phyloP scores from a whole-genome alignment of 2,113 vertebrate species.

The Pedetes capensis region DNA sequence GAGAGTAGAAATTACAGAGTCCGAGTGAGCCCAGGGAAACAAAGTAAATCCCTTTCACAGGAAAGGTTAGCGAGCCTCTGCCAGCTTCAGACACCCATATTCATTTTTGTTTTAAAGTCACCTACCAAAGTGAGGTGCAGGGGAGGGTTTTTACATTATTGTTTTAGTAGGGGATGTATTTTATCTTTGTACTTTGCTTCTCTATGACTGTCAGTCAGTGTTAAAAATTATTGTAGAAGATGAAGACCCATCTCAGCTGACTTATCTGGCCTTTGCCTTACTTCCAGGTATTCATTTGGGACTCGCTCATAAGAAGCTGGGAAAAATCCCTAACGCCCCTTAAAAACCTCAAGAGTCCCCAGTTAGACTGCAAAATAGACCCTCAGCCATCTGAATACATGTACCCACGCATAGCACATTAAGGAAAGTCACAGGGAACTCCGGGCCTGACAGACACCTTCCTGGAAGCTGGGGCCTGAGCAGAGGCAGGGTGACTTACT shows the following conservation, averaged over 20 bases:
- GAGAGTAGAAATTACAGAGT: slow-evolving; percentile 30
- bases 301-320: background rate
- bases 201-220: background rate
- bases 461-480: accelerated
- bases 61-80: background rate
- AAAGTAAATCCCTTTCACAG: slow-evolving; percentile 19
- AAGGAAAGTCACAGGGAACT: background rate
- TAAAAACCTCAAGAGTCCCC: accelerated
- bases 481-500: slow-evolving; percentile 86
- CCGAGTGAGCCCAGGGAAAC: background rate
- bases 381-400: background rate
- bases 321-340: background rate
- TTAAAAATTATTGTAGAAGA: slow-evolving; percentile 58
- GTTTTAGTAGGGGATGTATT: background rate
- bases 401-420: background rate
- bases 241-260: slow-evolving; percentile 10
- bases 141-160: background rate
- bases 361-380: background rate
- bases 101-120: background rate
- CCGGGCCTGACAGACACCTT: background rate
- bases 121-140: background rate
- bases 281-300: background rate
- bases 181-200: background rate
- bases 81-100: background rate
- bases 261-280: slow-evolving; percentile 22